These are phyloP conservation scores for Ctenomys sociabilis DNA, from an alignment of 2,113 vertebrate genomes.

Conservation along the genomic window DNA sequence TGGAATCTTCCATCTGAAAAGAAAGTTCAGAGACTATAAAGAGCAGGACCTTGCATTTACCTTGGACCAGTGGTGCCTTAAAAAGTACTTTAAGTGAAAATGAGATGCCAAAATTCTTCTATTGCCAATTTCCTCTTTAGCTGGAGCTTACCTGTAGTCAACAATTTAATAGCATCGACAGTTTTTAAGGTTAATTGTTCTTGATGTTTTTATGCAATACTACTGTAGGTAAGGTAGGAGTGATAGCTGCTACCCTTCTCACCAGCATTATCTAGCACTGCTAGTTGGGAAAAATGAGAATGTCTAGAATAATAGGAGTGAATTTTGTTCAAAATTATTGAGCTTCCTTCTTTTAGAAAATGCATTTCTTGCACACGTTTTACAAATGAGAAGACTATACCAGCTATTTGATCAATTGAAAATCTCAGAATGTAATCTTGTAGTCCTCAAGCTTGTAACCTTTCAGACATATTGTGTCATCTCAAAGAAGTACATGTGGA, in stretches of 20 bases:
- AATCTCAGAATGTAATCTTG: background rate
- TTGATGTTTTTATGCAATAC: background rate
- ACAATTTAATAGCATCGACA: background rate
- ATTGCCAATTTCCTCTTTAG: background rate
- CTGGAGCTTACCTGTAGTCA: background rate
- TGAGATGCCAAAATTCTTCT: background rate
- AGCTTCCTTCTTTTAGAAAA: background rate
- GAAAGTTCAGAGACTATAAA: background rate
- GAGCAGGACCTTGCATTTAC: background rate
- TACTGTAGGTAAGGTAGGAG: background rate
- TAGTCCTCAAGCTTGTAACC: background rate
- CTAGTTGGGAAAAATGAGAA: background rate
- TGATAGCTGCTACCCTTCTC: background rate
- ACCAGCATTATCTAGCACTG: rapidly evolving
- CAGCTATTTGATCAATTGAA: conserved; percentile 51
- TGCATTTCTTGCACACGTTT: background rate
- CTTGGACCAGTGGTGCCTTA: background rate
- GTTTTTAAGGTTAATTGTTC: background rate
- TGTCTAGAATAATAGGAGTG: background rate
- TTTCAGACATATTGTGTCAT: background rate
- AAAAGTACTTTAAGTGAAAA: background rate
- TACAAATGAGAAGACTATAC: background rate
- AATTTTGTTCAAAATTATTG: background rate
- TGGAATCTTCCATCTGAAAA: background rate
- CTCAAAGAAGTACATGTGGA: background rate